Evolutionary conservation across 1,140 invertebrate species (phyloP).

Genomic region (Metopolophium dirhodum): DNA sequence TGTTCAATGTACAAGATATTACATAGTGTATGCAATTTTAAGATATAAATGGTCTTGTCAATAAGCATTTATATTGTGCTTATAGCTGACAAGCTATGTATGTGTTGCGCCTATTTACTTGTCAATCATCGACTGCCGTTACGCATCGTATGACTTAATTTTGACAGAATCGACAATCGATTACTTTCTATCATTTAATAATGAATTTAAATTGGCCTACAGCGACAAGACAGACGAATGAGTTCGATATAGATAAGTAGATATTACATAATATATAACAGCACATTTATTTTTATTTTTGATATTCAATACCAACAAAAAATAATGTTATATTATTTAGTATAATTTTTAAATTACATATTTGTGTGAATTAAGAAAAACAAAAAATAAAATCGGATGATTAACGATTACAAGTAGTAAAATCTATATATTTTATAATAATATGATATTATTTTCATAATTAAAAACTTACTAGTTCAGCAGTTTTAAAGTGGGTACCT

Average conservation of each 20-base stretch:
- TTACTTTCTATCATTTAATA: background rate
- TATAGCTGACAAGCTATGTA: no score
- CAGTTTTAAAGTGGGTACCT: no score
- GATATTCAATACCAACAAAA: no score
- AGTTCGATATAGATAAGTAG: no score
- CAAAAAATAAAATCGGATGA: background rate
- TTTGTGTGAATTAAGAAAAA: background rate
- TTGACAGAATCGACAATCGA: background rate
- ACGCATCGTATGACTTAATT: background rate
- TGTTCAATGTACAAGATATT: no score
- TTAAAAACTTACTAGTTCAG: background rate
- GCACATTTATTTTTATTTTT: no score
- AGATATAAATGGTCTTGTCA: no score
- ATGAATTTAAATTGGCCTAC: background rate
- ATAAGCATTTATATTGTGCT: no score
- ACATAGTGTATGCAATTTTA: no score
- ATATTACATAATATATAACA: no score
- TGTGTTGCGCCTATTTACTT: background rate
- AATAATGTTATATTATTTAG: no score
- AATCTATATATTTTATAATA: background rate
- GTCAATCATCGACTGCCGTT: background rate
- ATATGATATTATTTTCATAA: background rate
- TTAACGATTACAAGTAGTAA: background rate
- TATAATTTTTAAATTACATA: background rate
- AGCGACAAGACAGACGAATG: no score